Base-by-base conservation (phyloP, 2,113 vertebrate species). In the Aramus guarauna region DNA sequence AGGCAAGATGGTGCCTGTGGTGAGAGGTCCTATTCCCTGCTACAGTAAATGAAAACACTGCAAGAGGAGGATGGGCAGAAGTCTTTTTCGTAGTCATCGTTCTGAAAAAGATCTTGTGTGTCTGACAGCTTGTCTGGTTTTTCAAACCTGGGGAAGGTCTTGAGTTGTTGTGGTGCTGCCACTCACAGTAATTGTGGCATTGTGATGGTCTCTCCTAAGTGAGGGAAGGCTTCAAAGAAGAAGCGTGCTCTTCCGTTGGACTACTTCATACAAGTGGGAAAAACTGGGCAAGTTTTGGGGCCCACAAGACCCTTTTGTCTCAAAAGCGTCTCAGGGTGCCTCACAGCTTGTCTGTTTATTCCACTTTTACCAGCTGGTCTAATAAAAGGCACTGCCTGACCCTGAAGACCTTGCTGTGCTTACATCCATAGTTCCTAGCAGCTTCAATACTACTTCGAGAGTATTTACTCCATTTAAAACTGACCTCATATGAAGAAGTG, bases 1-100 rank as follows among this genome's bases (percentile, higher is more conserved):
- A 87, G 73, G 64, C 56, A 81, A 74, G 71, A 83, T 73, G 83
- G 88, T 60, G 85, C 59, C 75, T 90, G 94, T 76, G 96, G 85
- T 73, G 58, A 93, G 88, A 56, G 17, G 14, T 75, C 27, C 56
- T 82, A 19, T 55, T 92, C 47, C 34, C 52, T 88, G 27, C 30
- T 36, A 75, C 52, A 64, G 21, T 48, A 60, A 85, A 62, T 79
- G 48, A 45, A 88, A 96, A 76, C 52, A 75, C 2, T 90, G 43
- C 78, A 85, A 55, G 41, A 90, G 19, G 19, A 56, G 37, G 47
- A 67, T 3, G 22, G 37, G 17, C 29, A 74, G 75, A 88, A 79
- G 20, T 15, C 24, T 69, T 58, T 66, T 73, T 45, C 4, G 4
- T 17, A 58, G 55, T 47, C 41, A 85, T 81, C 9, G 0, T 45